phyloP scores from a whole-genome alignment of 2,797 vertebrate species.

The Antennarius maculatus region DNA sequence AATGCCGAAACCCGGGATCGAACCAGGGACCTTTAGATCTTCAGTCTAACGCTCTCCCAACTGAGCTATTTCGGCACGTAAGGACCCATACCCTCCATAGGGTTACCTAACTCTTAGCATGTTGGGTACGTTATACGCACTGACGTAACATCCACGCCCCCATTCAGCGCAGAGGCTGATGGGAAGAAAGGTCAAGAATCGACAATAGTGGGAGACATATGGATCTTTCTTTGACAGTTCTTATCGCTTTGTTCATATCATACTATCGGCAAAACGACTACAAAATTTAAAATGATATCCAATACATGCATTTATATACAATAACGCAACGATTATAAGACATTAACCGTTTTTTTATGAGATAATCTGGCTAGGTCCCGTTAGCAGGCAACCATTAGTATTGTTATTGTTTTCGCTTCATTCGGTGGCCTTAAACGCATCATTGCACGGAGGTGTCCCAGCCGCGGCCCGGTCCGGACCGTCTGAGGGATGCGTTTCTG shows the following conservation, averaged over 20 bases:
- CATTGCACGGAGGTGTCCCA: constrained; percentile 29
- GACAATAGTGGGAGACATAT: constrained; percentile 29
- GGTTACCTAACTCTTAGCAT: no score
- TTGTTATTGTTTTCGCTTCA: constrained; percentile 68
- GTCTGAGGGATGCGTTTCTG: constrained; percentile 80
- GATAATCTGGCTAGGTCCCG: not conserved
- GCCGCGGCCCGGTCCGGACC: constrained; percentile 54
- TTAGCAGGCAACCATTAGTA: constrained; percentile 23
- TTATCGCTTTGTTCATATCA: not conserved
- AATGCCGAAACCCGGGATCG: constrained; percentile 70
- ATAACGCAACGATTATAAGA: fast-evolving
- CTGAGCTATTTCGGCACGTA: constrained; percentile 36
- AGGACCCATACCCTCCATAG: no score
- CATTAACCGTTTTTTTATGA: not conserved
- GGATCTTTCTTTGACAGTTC: constrained; percentile 9
- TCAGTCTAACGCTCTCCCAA: constrained; percentile 70
- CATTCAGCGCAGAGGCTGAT: constrained; percentile 66
- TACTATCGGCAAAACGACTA: fast-evolving
- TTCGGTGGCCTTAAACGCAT: not conserved
- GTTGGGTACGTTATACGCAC: not conserved
- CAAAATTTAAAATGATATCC: not conserved
- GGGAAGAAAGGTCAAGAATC: constrained; percentile 76
- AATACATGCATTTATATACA: fast-evolving
- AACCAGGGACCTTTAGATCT: constrained; percentile 71
- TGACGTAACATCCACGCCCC: constrained; percentile 60